Evolutionary conservation across 2,888 invertebrate species (phyloP).

Genomic region (Therioaphis trifolii): DNA sequence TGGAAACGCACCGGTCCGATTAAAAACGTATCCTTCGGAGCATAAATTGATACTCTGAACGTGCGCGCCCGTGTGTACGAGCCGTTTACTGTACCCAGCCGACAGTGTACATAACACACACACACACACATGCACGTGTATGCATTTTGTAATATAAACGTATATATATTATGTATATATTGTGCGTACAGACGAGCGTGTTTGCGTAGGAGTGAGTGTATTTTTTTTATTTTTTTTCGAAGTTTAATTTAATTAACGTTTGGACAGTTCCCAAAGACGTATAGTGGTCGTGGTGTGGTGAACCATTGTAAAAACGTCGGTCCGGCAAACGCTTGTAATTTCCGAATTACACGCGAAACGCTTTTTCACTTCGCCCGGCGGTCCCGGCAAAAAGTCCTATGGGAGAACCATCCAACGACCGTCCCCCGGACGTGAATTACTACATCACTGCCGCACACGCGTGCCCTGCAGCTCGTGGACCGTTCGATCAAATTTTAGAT

Average conservation of each 20-base stretch:
- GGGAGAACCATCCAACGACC: background rate
- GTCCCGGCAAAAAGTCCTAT: slow-evolving; percentile 14
- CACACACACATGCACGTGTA: too few species aligned
- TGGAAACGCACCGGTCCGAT: slow-evolving; percentile 30
- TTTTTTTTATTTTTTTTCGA: background rate
- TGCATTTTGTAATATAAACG: too few species aligned
- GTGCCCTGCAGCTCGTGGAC: background rate
- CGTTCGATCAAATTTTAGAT: background rate
- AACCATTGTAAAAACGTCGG: slow-evolving; percentile 25
- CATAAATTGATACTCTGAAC: slow-evolving; percentile 31
- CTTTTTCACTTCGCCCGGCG: background rate
- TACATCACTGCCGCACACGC: background rate
- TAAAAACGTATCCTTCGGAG: slow-evolving; percentile 41
- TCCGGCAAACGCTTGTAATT: background rate
- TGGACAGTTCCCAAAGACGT: slow-evolving; percentile 37
- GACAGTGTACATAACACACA: background rate
- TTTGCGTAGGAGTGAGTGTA: background rate
- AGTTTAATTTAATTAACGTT: slow-evolving; percentile 56
- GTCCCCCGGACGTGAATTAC: background rate
- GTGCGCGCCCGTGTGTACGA: background rate
- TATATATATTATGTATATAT: too few species aligned
- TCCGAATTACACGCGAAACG: background rate
- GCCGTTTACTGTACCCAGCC: background rate
- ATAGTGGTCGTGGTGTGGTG: background rate
- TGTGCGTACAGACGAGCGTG: background rate